Evolutionary conservation across 2,888 invertebrate genomes (phyloP), one percentile per base, ranked within the genome.

Genomic region (Pseudococcus viburni): DNA sequence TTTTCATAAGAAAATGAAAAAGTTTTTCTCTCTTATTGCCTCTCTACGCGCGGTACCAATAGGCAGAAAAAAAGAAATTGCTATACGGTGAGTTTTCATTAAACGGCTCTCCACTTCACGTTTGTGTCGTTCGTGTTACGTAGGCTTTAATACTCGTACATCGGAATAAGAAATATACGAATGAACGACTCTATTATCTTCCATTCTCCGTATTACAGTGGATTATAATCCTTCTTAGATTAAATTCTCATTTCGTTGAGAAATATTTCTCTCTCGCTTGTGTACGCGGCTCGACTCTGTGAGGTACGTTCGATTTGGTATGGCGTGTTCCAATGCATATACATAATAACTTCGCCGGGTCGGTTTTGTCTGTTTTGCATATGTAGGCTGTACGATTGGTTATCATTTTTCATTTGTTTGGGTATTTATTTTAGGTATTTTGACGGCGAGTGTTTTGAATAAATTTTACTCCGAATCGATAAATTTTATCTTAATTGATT

Each of bases 141-240:
- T 83, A 83, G 80, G 80, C 80, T 46, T 42, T 83, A 83, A 83
- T 83, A 64, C 64, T 64, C 64, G 64, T 64, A 83, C 80, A 46
- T 19, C 80, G 80, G 80, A 83, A 83, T 83, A 46, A 83, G 85
- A 64, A 85, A 85, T 59, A 59, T 39, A 85, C 85, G 85, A 86
- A 86, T 86, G 77, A 77, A 86, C 86, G 86, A 73, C 77, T 86
- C 86, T 46, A 77, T 86, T 86, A 86, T 77, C 26, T 86, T 86
- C 46, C 73, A 46, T 46, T 73, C 39, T 51, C 86, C 51, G 86
- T 86, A 77, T 86, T 77, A 48, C 86, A 86, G 51, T 48, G 68
- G 77, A 86, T 77, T 86, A 39, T 86, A 86, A 86, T 86, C 86
- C 86, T 73, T 77, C 73, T 73, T 77, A 86, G 86, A 86, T 86